Conservation (phyloP, 2,888 invertebrate genomes). For the Mesoligia furuncula region DNA sequence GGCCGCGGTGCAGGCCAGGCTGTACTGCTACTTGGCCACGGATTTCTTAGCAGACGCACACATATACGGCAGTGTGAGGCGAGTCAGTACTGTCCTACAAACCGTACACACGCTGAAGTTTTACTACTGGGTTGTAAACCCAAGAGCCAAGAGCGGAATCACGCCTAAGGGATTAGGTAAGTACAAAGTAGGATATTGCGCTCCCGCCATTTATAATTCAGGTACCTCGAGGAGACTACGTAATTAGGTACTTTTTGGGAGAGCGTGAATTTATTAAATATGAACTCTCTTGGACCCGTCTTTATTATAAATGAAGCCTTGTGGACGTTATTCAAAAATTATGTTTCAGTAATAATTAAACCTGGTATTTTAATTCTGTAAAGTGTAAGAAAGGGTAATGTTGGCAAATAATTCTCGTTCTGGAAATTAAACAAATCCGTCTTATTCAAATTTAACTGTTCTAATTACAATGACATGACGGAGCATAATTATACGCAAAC, state of each 20-base stretch:
- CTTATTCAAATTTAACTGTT: constrained; percentile 47
- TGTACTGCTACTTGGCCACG: constrained; percentile 99
- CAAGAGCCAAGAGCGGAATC: constrained; percentile 98
- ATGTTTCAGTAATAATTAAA: constrained; percentile 22
- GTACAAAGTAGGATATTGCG: constrained; percentile 70
- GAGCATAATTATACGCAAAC: constrained; percentile 55
- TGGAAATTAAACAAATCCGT: constrained; percentile 28
- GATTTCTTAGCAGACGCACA: constrained; percentile 99
- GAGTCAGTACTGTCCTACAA: constrained; percentile 99
- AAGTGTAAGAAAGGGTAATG: constrained; percentile 30
- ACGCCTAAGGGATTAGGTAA: constrained; percentile 98
- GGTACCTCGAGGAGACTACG: constrained; percentile 44
- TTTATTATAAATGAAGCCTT: constrained; percentile 30
- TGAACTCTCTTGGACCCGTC: constrained; percentile 13
- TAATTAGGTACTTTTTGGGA: constrained; percentile 40
- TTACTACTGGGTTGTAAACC: constrained; percentile 99
- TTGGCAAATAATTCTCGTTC: constrained; percentile 20
- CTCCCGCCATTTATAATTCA: constrained; percentile 45
- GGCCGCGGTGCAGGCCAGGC: constrained; percentile 97
- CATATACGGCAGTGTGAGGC: constrained; percentile 98
- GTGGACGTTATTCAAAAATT: constrained; percentile 26
- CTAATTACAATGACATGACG: constrained; percentile 48
- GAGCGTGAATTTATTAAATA: constrained; percentile 15
- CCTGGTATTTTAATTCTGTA: constrained; percentile 2
- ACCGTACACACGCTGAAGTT: constrained; percentile 99